Evolutionary conservation across 1,140 invertebrate genomes (phyloP), one percentile per base, ranked within the genome.

Genomic region (Tetraneura akinire): DNA sequence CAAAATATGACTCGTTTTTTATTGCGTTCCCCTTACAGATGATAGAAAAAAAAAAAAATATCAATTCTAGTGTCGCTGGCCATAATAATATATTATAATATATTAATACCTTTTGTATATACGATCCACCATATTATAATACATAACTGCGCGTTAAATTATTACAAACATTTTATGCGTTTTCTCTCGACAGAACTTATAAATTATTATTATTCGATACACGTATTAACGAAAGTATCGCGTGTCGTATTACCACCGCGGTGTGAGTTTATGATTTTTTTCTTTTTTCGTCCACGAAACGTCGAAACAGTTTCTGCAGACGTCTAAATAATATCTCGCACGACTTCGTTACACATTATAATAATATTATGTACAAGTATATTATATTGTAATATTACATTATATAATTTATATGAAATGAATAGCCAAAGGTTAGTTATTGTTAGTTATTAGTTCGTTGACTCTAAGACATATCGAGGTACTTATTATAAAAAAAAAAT

Each of bases 211-310:
- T 11, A 18, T 18, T 57, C 23, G 9, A 23, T 23, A 21, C 11
- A 66, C 37, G n/a, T 1, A 64, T n/a, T 49, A 23, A 49, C 42
- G 16, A 32, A 71, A 71, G 14, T 45, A 51, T 29, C 47, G 45
- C 68, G 68, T 71, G 47, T 71, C 68, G 18, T 71, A 71, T 71
- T 71, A 71, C 32, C 8, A 37, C 68, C 45, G 26, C 45, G 26
- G 23, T n/a, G 51, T 37, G 13, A 26, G 45, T 70, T 70, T 26
- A 70, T 70, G 23, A 8, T 70, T 47, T 70, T 68, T 68, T 21
- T 21, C 42, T 21, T 37, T 64, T 47, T 68, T 66, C 42, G 45
- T 29, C 49, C 18, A 70, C 45, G 21, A 70, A 47, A 70, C 66
- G n/a, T n/a, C n/a, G n/a, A n/a, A n/a, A n/a, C n/a, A n/a, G n/a